phyloP scores from a whole-genome alignment of 1,140 invertebrate species.

The Drosophila mayri region DNA sequence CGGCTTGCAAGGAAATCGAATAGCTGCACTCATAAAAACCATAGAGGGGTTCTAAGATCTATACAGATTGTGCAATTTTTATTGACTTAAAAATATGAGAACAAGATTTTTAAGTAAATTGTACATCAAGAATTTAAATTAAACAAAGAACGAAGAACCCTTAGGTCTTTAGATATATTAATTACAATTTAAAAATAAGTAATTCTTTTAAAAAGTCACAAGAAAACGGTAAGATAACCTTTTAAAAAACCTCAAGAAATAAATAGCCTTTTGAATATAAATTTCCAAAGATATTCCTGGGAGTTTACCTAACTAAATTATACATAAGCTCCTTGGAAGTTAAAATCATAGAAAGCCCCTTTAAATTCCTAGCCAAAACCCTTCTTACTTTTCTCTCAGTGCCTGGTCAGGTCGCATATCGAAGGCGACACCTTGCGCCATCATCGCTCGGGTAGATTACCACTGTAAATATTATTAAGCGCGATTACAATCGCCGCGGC shows the following conservation, averaged over 20 bases:
- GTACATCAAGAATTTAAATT: not conserved
- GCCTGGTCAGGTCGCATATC: constrained; percentile 23
- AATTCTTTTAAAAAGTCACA: not conserved
- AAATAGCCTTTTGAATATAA: not conserved
- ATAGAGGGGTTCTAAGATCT: not conserved
- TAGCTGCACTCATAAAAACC: constrained; percentile 2
- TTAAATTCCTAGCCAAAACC: too few relatives aligned
- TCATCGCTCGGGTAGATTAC: constrained; percentile 73
- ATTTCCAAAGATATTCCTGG: not conserved
- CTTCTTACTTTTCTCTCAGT: constrained; percentile 10
- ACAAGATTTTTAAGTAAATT: too few relatives aligned
- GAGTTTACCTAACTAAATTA: too few relatives aligned
- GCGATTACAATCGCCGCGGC: constrained; percentile 70
- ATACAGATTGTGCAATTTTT: not conserved
- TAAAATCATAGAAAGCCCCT: too few relatives aligned
- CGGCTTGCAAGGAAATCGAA: constrained; percentile 29
- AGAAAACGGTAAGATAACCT: too few relatives aligned
- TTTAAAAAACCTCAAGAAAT: too few relatives aligned
- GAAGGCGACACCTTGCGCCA: constrained; percentile 68
- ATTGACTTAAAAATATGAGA: too few relatives aligned
- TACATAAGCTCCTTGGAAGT: not conserved
- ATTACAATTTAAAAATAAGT: not conserved
- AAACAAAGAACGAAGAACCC: not conserved
- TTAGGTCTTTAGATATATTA: not conserved
- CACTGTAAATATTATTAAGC: constrained; percentile 83